Percentiles rank a stretch among this genome's conserved stretches.
These are phyloP conservation scores for Crematogaster levior DNA, from an alignment of 2,888 invertebrate species.

Conservation along the genomic window DNA sequence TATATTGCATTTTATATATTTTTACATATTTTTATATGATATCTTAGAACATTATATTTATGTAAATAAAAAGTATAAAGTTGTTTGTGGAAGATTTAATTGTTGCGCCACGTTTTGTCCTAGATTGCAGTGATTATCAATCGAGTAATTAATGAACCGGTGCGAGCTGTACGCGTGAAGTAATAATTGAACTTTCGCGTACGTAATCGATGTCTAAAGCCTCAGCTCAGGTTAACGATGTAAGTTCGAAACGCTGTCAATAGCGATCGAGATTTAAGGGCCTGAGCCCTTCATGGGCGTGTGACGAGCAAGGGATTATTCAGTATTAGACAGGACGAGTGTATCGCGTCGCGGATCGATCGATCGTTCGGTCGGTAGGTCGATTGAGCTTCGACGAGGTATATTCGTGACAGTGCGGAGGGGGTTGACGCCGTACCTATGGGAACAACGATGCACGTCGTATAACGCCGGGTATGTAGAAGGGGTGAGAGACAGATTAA, in stretches of 20 bases:
- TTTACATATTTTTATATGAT: background rate
- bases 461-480: conserved; percentile 76
- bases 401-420: conserved; percentile 47
- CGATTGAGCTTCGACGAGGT: conserved; percentile 66
- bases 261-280: conserved; percentile 67
- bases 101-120: background rate
- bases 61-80: background rate
- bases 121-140: conserved; percentile 30
- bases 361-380: conserved; percentile 62
- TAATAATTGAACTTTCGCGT: conserved; percentile 57
- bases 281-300: conserved; percentile 29
- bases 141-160: conserved; percentile 5
- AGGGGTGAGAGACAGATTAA: conserved; percentile 84
- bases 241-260: conserved; percentile 60
- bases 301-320: conserved; percentile 56
- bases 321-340: conserved; percentile 46
- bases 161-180: conserved; percentile 30
- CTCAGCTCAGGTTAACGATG: conserved; percentile 56
- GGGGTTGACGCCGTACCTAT: conserved; percentile 66
- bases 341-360: conserved; percentile 46
- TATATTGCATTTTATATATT: too few species aligned
- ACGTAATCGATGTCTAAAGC: conserved; percentile 64
- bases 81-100: background rate
- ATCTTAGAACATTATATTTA: background rate
- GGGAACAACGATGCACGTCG: conserved; percentile 71